phyloP scores from a whole-genome alignment of 2,888 invertebrate species.

The Plebejus argus region DNA sequence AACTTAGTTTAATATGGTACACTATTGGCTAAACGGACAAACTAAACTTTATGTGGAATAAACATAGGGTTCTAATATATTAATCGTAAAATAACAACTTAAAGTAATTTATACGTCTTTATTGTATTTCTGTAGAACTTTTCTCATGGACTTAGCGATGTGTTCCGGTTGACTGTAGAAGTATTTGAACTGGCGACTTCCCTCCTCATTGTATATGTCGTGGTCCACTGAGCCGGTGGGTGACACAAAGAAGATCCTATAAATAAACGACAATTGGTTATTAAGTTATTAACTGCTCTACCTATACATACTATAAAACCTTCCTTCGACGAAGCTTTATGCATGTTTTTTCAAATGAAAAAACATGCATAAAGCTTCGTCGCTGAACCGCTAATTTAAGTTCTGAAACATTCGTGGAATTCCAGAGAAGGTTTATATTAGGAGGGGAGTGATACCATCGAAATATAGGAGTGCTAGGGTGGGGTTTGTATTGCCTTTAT shows the following conservation, averaged over 20 bases:
- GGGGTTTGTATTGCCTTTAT: not conserved
- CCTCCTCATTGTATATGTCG: conserved; percentile 80
- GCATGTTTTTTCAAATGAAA: not conserved
- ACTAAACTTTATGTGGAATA: too few relatives aligned
- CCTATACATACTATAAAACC: not conserved
- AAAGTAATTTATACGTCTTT: conserved; percentile 61
- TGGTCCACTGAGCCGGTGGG: conserved; percentile 77
- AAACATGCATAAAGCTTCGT: too few relatives aligned
- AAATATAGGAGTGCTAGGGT: not conserved
- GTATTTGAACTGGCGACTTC: conserved; percentile 80
- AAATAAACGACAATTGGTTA: conserved; percentile 35
- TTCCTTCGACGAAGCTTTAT: not conserved
- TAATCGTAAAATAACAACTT: conserved; percentile 30
- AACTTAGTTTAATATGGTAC: too few relatives aligned
- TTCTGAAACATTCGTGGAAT: too few relatives aligned
- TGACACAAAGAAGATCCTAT: conserved; percentile 83
- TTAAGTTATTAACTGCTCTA: not conserved
- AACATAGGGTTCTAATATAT: too few relatives aligned
- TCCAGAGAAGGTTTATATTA: too few relatives aligned
- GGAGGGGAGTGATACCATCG: too few relatives aligned
- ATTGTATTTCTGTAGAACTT: conserved; percentile 64
- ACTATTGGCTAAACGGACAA: too few relatives aligned
- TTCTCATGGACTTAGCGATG: conserved; percentile 75
- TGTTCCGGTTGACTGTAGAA: conserved; percentile 78
- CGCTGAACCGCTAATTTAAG: too few relatives aligned